Evolutionary conservation across 37 sponge, comb jelly and placozoan species (phyloP).

Genomic region (Theonella swinhoei): DNA sequence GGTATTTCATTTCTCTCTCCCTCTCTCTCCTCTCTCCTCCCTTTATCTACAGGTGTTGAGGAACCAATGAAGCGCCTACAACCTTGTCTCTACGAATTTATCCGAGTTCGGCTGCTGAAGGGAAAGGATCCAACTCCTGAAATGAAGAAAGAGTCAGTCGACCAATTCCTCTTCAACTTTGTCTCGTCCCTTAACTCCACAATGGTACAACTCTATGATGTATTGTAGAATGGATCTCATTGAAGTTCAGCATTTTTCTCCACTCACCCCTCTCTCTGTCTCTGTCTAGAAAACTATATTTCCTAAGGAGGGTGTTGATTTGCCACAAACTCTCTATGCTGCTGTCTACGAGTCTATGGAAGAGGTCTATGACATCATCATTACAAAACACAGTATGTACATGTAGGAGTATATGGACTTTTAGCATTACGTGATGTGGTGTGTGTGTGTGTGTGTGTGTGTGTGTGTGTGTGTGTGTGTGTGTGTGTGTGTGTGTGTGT

Average conservation of each 20-base stretch:
- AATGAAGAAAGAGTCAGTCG: slow-evolving; percentile 18
- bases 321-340: slow-evolving; percentile 10
- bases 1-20: too few relatives aligned
- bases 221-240: too few relatives aligned
- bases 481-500: background rate
- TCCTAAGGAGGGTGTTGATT: slow-evolving; percentile 20
- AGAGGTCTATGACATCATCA: slow-evolving; percentile 23
- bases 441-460: background rate
- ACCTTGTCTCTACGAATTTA: slow-evolving; percentile 22
- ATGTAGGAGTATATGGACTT: background rate
- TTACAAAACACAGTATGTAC: background rate
- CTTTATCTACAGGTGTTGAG: background rate
- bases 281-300: slow-evolving; percentile 1
- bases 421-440: background rate
- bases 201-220: background rate
- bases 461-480: background rate
- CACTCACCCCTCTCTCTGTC: background rate
- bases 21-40: too few relatives aligned
- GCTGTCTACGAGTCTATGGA: background rate
- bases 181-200: background rate
- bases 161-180: slow-evolving; percentile 3
- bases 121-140: slow-evolving; percentile 47
- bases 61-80: slow-evolving; percentile 36
- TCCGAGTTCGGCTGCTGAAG: slow-evolving; percentile 30
- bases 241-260: background rate